Evolutionary conservation across 2,888 invertebrate genomes (phyloP), one percentile per base, ranked within the genome.

Genomic region (Ectropis crepuscularia): DNA sequence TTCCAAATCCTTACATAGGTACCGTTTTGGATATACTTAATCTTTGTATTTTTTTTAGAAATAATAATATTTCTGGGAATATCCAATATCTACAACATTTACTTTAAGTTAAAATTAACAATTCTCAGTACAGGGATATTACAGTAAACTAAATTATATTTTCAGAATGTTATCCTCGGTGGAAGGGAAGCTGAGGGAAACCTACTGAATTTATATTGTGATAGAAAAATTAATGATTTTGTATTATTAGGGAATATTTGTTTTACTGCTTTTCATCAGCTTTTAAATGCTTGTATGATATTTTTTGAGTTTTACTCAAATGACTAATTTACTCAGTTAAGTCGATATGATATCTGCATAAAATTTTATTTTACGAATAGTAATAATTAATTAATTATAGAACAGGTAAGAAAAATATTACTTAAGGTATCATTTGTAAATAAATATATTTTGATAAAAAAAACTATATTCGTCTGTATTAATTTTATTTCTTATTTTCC

Each of bases 131-230:
- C 75, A 74, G 74, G 74, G 73, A 72, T 64, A 57, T 57, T 49
- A 28, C 12, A 6, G 12, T 38, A 53, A n/a, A 9, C 7, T 5
- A 48, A 47, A 47, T 75, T 92, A 90, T 91, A 90, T 80, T 85
- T 90, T 91, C 91, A 92, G 92, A 89, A 93, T 80, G 91, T 84
- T 82, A 71, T 89, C 90, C 92, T 92, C 92, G 87, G 79, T 10
- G 2, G 6, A 53, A 45, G 39, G 38, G 53, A 59, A 58, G 65
- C 80, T 90, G 91, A 92, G 92, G 91, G 85, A 85, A 85, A 75
- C 90, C 92, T 93, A 79, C 92, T 92, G 92, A 91, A 85, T 85
- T 80, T 92, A 88, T 93, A 92, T 89, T 83, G 85, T 88, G 83
- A 71, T 69, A 68, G 38, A 62, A 38, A 61, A 38, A 61, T 47